Evolutionary conservation across 1,140 invertebrate species (phyloP), one percentile per base, ranked within the genome.

Genomic region (Drosophila subpulchrella): DNA sequence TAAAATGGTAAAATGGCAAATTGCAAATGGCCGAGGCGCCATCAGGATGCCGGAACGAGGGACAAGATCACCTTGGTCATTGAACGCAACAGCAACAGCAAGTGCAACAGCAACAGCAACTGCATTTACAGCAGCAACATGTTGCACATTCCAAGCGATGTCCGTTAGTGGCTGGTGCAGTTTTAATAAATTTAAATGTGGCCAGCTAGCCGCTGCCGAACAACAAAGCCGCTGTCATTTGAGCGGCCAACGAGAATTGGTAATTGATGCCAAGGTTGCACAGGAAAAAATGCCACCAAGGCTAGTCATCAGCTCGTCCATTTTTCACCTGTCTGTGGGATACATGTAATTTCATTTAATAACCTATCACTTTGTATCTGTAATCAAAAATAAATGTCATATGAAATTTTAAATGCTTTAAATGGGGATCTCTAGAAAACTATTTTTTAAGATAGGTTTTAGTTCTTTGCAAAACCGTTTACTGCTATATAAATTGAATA

Each of bases 131-230:
- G 53, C 75, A 44, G 72, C 81, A 81, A 56, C 72, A 75, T 77
- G 62, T 58, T 71, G 67, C 67, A 51, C 81, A 84, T 84, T 85
- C 82, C 81, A 59, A 54, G 32, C 53, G 36, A 39, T 51, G 74
- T 39, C 83, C 83, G 83, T 88, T 88, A 88, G 76, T 71, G 66
- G 56, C 48, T 73, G 76, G 54, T 75, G 83, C 84, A 88, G 84
- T 88, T 88, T 88, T 88, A 88, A 88, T 88, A 88, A 88, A 88
- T 88, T 88, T 89, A 89, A 88, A 88, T 88, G 83, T 89, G 79
- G 66, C 48, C 58, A 63, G 27, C 60, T 17, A 58, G 24, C 42
- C 32, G 39, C 57, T 46, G 15, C 24, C 50, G 38, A 58, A 56
- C 78, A 81, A 72, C 68, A 78, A 83, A 77, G 81, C 54, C 70